phyloP scores from a whole-genome alignment of 2,888 invertebrate species.

The Fissipunctia ypsillon region DNA sequence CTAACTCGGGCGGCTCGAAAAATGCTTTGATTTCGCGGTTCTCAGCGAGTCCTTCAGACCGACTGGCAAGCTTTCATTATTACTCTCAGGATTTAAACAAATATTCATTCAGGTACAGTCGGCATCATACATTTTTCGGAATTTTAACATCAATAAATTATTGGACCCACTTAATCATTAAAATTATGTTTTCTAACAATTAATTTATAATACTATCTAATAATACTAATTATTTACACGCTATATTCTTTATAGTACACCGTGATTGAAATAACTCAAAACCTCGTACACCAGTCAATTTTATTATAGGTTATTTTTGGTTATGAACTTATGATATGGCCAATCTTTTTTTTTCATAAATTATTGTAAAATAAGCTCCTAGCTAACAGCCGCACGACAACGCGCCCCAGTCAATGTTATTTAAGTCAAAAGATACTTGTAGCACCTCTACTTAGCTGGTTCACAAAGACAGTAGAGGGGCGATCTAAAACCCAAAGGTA shows the following conservation, averaged over 20 bases:
- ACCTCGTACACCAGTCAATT: background rate
- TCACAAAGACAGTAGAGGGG: background rate
- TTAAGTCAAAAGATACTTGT: background rate
- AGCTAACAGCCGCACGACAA: background rate
- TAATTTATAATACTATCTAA: conserved; percentile 28
- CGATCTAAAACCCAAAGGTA: background rate
- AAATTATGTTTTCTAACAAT: conserved; percentile 6
- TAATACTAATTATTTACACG: conserved; percentile 29
- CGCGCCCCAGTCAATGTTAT: background rate
- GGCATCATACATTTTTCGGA: background rate
- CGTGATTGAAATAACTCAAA: conserved; percentile 7
- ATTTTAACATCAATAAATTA: background rate
- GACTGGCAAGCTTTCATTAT: background rate
- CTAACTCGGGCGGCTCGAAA: too few species aligned
- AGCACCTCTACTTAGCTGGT: background rate
- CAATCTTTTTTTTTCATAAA: background rate
- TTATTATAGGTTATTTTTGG: too few species aligned
- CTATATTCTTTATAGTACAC: background rate
- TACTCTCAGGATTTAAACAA: conserved; percentile 1
- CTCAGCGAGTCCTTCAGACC: background rate
- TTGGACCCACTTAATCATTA: conserved; percentile 1
- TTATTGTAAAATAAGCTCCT: background rate
- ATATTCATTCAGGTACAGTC: conserved; percentile 12
- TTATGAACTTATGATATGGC: background rate
- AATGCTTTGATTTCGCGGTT: too few species aligned